phyloP scores from a whole-genome alignment of 2,113 vertebrate species.

The Phalacrocorax aristotelis region DNA sequence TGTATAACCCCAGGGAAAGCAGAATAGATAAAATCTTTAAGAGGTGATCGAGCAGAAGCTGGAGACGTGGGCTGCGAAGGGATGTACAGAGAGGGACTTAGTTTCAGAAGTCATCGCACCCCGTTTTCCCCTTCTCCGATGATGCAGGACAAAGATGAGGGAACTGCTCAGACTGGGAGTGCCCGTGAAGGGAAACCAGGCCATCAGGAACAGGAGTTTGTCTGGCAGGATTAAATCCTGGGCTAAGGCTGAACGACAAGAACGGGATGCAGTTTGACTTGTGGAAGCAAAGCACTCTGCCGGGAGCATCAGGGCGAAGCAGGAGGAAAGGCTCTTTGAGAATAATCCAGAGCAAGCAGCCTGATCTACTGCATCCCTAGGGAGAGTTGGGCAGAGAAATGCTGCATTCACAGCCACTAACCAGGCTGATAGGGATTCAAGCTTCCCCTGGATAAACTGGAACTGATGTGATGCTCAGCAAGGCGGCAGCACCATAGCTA shows the following conservation, averaged over 20 bases:
- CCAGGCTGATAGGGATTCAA: neutral
- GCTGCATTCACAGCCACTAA: neutral
- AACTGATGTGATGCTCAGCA: neutral
- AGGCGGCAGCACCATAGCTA: neutral
- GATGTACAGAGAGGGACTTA: neutral
- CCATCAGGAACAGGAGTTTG: neutral
- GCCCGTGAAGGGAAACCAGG: fast-evolving
- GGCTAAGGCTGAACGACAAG: neutral
- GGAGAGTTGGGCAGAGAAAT: neutral
- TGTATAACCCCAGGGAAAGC: neutral
- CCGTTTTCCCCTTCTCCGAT: neutral
- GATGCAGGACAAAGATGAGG: neutral
- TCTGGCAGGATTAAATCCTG: neutral
- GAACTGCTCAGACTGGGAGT: neutral
- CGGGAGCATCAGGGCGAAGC: neutral
- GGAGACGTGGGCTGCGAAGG: fast-evolving
- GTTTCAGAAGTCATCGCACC: neutral
- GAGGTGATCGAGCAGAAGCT: neutral
- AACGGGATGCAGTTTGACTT: neutral
- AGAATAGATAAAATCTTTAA: neutral
- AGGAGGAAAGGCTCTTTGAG: neutral
- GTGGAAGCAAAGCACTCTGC: neutral
- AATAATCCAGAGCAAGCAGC: neutral
- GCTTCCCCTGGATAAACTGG: neutral
- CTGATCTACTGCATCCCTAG: neutral